A percentile compares a stretch with the other conserved stretches of the same genome.
phyloP scores from a whole-genome alignment of 2,113 vertebrate genomes.

The Pyrgilauda ruficollis region DNA sequence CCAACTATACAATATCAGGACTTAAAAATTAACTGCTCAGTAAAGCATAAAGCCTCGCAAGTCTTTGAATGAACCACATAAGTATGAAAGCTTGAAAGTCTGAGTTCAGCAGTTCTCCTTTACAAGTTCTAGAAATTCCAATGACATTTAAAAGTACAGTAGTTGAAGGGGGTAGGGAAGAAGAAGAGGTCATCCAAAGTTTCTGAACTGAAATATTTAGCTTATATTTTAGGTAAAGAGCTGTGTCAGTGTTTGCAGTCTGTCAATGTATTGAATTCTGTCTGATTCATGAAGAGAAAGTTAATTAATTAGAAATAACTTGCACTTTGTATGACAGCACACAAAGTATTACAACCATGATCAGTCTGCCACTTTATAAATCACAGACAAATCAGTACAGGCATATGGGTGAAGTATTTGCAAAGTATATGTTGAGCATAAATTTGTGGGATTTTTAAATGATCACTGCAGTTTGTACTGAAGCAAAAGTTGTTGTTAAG shows the following conservation, averaged over 20 bases:
- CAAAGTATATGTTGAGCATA: neutral
- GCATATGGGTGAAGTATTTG: neutral
- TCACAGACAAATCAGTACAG: neutral
- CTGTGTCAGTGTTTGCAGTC: neutral
- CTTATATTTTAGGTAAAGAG: neutral
- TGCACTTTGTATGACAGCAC: neutral
- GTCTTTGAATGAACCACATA: neutral
- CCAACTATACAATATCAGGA: neutral
- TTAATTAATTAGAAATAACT: neutral
- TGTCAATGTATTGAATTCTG: neutral
- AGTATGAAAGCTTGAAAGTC: neutral
- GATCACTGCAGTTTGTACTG: neutral
- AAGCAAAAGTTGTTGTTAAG: neutral
- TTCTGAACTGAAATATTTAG: constrained; percentile 8
- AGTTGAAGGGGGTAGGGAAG: neutral
- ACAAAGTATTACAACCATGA: neutral
- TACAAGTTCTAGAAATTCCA: neutral
- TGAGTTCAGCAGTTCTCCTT: neutral
- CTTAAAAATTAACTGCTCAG: neutral
- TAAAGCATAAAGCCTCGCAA: neutral
- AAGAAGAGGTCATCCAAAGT: neutral
- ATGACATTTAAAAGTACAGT: neutral
- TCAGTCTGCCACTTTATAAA: neutral
- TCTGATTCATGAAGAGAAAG: neutral
- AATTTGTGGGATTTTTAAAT: neutral